A percentile compares a stretch with the other conserved stretches of the same genome.
Evolutionary conservation across 2,113 vertebrate genomes (phyloP).

Genomic region (Agapornis roseicollis): DNA sequence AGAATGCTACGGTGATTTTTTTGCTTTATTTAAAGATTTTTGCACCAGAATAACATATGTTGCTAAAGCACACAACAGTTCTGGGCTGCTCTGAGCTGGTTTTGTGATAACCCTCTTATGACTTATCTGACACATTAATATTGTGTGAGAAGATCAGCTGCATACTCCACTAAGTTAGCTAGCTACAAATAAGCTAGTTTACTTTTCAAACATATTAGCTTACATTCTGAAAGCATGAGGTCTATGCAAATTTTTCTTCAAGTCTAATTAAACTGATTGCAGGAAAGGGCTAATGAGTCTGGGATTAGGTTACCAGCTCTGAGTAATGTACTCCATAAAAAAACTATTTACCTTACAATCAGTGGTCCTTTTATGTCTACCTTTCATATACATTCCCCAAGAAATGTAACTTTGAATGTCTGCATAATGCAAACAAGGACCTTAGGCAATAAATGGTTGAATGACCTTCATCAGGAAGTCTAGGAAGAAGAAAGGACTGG

Average conservation of each 20-base stretch:
- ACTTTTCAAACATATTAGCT: background rate
- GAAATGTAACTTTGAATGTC: background rate
- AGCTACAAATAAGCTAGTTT: background rate
- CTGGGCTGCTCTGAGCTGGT: background rate
- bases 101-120: background rate
- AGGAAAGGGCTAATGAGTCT: background rate
- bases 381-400: background rate
- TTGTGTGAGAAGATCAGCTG: background rate
- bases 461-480: background rate
- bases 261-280: constrained; percentile 31
- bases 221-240: background rate
- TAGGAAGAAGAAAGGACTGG: background rate
- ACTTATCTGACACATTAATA: background rate
- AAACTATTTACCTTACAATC: background rate
- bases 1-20: background rate
- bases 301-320: background rate
- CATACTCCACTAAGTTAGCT: background rate
- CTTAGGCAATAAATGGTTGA: background rate
- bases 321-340: constrained; percentile 24
- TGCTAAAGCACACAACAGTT: background rate
- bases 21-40: background rate
- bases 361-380: background rate
- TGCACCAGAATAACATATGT: background rate
- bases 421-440: background rate
- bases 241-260: background rate